Percentiles rank a stretch among this genome's conserved stretches.
Evolutionary conservation across 1,140 invertebrate species (phyloP).

Genomic region (Coenobita brevimanus): DNA sequence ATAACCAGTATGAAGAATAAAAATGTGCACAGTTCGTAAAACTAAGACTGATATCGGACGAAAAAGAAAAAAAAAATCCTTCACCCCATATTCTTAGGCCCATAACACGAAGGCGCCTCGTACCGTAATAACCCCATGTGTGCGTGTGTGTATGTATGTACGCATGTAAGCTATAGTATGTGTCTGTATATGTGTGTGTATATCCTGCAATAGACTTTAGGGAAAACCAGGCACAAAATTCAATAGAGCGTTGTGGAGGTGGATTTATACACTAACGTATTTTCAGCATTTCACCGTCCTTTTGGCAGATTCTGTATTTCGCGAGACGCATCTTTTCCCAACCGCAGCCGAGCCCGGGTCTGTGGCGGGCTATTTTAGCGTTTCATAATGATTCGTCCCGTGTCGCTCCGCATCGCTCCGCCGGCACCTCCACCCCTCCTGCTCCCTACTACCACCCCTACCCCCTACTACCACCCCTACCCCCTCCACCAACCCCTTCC

Average conservation of each 20-base stretch:
- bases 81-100: too few relatives aligned
- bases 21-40: too few relatives aligned
- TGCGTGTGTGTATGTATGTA: too few relatives aligned
- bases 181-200: constrained; percentile 3
- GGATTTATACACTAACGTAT: constrained; percentile 67
- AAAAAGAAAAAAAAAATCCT: too few relatives aligned
- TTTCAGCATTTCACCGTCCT: constrained; percentile 65
- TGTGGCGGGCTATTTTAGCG: constrained; percentile 43
- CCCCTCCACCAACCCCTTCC: not conserved
- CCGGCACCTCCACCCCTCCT: not conserved
- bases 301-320: constrained; percentile 66
- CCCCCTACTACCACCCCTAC: too few relatives aligned
- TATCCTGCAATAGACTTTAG: constrained; percentile 11
- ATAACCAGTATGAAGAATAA: too few relatives aligned
- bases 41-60: too few relatives aligned
- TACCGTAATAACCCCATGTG: too few relatives aligned
- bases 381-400: constrained; percentile 58
- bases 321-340: constrained; percentile 63
- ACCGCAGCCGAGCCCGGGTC: constrained; percentile 40
- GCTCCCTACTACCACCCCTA: too few relatives aligned
- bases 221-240: constrained; percentile 61
- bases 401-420: not conserved
- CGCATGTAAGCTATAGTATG: not conserved
- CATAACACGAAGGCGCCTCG: too few relatives aligned
- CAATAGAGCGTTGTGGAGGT: constrained; percentile 59